phyloP scores from a whole-genome alignment of 2,888 invertebrate genomes.

The Tetragnatha montana region DNA sequence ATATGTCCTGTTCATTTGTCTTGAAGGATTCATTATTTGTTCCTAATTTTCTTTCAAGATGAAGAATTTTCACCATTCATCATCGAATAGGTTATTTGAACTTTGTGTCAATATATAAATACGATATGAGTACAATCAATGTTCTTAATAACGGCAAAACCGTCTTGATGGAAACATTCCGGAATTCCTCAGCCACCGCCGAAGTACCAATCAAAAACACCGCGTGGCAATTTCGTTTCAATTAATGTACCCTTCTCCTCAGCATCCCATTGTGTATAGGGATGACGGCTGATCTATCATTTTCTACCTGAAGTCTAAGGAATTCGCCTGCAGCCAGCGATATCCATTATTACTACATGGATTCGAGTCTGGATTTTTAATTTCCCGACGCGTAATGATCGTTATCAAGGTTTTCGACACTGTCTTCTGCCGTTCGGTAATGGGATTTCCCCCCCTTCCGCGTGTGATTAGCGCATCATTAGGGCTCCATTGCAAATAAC shows the following conservation, averaged over 20 bases:
- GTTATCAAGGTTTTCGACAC: slow-evolving; percentile 29
- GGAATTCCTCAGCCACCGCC: not conserved
- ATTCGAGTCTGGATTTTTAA: slow-evolving; percentile 27
- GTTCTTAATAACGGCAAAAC: too few relatives aligned
- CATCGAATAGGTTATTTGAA: too few relatives aligned
- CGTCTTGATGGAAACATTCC: too few relatives aligned
- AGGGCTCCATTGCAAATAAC: not conserved
- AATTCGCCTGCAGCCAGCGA: slow-evolving; percentile 33
- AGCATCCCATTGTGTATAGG: not conserved
- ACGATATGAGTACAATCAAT: too few relatives aligned
- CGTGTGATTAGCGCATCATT: slow-evolving; percentile 20
- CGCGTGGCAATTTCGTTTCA: slow-evolving; percentile 1
- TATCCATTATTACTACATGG: slow-evolving; percentile 1
- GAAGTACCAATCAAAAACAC: not conserved
- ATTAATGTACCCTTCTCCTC: not conserved
- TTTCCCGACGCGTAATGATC: slow-evolving; percentile 25
- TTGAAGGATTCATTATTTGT: too few relatives aligned
- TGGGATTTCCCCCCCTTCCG: slow-evolving; percentile 1
- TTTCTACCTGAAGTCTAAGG: slow-evolving; percentile 23
- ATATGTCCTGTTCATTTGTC: too few relatives aligned
- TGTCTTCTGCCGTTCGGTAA: not conserved
- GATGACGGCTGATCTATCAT: slow-evolving; percentile 1
- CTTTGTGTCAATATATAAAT: too few relatives aligned
- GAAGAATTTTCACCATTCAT: too few relatives aligned
- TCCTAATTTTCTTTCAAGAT: too few relatives aligned